Evolutionary conservation across 2,888 invertebrate genomes (phyloP).

Genomic region (Agrenia bidenticulata): DNA sequence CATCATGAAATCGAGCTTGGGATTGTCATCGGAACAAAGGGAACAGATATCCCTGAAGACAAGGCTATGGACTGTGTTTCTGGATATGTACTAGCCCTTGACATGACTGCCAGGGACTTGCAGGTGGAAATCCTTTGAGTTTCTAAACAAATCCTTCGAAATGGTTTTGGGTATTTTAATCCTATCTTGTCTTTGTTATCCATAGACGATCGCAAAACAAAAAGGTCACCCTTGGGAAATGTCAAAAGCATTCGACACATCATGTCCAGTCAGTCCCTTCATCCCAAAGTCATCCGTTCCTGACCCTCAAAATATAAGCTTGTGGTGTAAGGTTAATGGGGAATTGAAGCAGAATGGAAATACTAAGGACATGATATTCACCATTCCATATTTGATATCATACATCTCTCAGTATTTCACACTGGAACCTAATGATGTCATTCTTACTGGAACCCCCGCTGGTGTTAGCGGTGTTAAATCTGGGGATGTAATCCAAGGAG

Average conservation of each 20-base stretch:
- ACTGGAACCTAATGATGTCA: conserved; percentile 70
- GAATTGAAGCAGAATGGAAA: conserved; percentile 63
- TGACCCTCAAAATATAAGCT: conserved; percentile 63
- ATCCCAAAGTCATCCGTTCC: conserved; percentile 61
- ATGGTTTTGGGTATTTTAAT: neutral
- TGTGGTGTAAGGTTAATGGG: conserved; percentile 68
- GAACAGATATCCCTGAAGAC: conserved; percentile 62
- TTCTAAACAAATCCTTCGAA: neutral
- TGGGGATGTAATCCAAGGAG: conserved; percentile 69
- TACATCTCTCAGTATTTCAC: conserved; percentile 70
- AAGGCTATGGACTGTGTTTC: conserved; percentile 65
- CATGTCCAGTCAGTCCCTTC: conserved; percentile 68
- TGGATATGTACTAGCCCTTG: conserved; percentile 72
- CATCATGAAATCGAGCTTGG: conserved; percentile 78
- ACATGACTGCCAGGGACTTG: conserved; percentile 67
- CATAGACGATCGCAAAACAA: conserved; percentile 57
- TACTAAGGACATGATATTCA: conserved; percentile 70
- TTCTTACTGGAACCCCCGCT: conserved; percentile 73
- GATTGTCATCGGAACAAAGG: conserved; percentile 67
- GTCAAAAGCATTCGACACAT: conserved; percentile 76
- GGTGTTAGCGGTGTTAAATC: conserved; percentile 65
- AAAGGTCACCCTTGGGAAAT: conserved; percentile 72
- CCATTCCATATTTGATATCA: conserved; percentile 65
- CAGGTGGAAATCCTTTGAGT: conserved; percentile 52
- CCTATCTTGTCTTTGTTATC: neutral